Conservation (phyloP, 2,888 invertebrate species). For the Podotricha telesiphe region DNA sequence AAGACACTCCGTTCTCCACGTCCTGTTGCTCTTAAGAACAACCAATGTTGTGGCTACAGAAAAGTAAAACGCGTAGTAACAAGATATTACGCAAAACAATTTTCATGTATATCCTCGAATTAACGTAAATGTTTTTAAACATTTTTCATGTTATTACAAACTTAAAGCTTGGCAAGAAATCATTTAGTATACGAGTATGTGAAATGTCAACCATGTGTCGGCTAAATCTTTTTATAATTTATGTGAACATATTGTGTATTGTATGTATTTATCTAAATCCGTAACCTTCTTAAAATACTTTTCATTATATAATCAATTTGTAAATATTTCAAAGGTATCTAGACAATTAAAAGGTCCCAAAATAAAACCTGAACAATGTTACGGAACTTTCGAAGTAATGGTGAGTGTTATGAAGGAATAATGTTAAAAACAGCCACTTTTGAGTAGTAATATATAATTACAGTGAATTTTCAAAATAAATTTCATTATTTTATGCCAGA, state of each 20-base stretch:
- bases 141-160: not conserved
- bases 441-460: too few species aligned
- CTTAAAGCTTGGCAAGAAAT: not conserved
- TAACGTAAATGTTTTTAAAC: slow-evolving; percentile 6
- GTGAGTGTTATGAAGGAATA: slow-evolving; percentile 50
- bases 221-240: not conserved
- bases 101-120: not conserved
- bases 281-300: too few species aligned
- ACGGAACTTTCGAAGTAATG: slow-evolving; percentile 50
- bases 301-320: too few species aligned
- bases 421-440: too few species aligned
- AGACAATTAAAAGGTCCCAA: slow-evolving; percentile 23
- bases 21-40: too few species aligned
- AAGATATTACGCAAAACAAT: not conserved
- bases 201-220: not conserved
- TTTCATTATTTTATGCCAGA: too few species aligned
- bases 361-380: slow-evolving; percentile 53
- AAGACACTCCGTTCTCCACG: too few species aligned
- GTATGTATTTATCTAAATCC: not conserved
- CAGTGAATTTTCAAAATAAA: too few species aligned
- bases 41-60: not conserved
- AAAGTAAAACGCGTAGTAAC: not conserved
- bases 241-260: not conserved
- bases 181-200: not conserved
- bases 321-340: slow-evolving; percentile 14